Conservation (phyloP, 2,113 vertebrate genomes). For the Stegastes partitus region DNA sequence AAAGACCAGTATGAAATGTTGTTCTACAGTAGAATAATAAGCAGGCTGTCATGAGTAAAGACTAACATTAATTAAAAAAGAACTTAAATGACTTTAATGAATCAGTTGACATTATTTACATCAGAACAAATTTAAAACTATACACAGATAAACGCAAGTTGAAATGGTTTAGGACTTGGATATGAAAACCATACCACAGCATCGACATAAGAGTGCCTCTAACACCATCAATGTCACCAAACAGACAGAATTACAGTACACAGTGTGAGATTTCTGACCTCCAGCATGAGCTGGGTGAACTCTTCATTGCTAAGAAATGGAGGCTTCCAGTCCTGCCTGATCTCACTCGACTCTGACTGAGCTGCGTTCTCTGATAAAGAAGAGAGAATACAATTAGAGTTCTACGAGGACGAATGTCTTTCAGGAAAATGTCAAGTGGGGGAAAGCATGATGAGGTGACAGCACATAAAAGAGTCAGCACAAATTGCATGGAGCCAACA, state of each 20-base stretch:
- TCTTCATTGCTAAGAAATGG: slow-evolving; percentile 99
- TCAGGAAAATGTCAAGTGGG: background rate
- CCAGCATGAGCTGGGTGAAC: slow-evolving; percentile 99
- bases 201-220: background rate
- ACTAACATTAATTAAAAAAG: too few relatives aligned
- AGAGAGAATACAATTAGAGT: background rate
- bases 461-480: background rate
- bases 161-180: too few relatives aligned
- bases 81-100: too few relatives aligned
- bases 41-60: background rate
- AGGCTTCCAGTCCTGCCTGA: slow-evolving; percentile 99
- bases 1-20: slow-evolving; percentile 4
- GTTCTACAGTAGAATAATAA: background rate
- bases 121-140: background rate
- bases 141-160: background rate
- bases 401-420: background rate
- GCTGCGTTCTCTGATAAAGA: slow-evolving; percentile 93
- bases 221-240: background rate
- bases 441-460: background rate
- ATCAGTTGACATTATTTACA: too few relatives aligned
- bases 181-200: background rate
- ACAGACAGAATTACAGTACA: background rate
- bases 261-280: slow-evolving; percentile 85
- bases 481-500: background rate
- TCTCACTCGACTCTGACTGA: slow-evolving; percentile 98